These are phyloP conservation scores for Tenthredo notha DNA, from an alignment of 2,888 invertebrate genomes.

Conservation along the genomic window DNA sequence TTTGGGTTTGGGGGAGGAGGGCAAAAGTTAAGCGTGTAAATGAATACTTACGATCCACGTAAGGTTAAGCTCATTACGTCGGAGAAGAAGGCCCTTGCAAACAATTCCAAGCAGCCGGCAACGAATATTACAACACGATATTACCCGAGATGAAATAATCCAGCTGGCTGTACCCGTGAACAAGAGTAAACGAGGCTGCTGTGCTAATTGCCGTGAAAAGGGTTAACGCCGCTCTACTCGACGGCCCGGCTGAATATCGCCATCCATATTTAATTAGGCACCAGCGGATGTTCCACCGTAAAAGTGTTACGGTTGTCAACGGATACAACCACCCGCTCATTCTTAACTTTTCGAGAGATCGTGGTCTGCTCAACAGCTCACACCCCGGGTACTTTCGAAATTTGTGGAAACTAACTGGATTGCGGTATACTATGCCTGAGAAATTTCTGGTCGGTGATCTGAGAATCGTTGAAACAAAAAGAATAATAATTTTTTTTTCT, in stretches of 20 bases:
- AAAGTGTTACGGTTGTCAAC: conserved; percentile 46
- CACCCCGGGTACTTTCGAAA: background rate
- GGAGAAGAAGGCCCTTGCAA: conserved; percentile 67
- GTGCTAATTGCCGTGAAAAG: conserved; percentile 76
- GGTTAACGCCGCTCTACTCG: conserved; percentile 69
- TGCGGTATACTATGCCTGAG: background rate
- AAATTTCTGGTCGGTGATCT: background rate
- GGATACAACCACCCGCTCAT: conserved; percentile 35
- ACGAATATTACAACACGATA: conserved; percentile 76
- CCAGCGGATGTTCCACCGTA: conserved; percentile 50
- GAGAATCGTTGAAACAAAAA: background rate
- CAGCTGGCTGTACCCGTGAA: conserved; percentile 69
- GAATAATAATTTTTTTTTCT: background rate
- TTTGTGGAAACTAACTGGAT: background rate
- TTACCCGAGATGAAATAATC: conserved; percentile 76
- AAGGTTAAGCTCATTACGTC: conserved; percentile 53
- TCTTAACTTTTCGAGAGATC: conserved; percentile 35
- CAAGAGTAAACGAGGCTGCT: conserved; percentile 73
- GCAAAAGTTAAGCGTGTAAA: conserved; percentile 50
- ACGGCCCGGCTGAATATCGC: conserved; percentile 67
- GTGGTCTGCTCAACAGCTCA: conserved; percentile 20
- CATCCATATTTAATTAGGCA: conserved; percentile 74
- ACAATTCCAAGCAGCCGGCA: conserved; percentile 75
- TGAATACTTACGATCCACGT: conserved; percentile 53
- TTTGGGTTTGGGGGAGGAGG: background rate